Conservation (phyloP, 2,888 invertebrate species). For the Synanthedon tipuliformis region DNA sequence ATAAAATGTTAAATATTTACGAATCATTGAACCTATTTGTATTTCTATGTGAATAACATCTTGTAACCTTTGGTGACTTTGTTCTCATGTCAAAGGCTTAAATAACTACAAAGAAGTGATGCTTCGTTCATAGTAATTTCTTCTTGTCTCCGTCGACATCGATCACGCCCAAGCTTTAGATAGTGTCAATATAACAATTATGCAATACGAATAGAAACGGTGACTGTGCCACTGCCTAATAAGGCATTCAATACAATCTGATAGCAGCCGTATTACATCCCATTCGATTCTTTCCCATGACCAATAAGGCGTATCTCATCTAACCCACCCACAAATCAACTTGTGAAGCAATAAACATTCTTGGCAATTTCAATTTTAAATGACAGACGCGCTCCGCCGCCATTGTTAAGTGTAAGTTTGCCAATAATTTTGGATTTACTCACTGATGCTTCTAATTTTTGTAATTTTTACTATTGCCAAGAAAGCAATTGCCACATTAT, state of each 20-base stretch:
- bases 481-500: too few species aligned
- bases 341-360: constrained; percentile 17
- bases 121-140: neutral
- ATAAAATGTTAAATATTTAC: too few species aligned
- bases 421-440: neutral
- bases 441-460: too few species aligned
- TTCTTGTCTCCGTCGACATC: constrained; percentile 20
- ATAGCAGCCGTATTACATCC: constrained; percentile 13
- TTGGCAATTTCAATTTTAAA: constrained; percentile 5
- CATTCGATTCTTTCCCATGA: constrained; percentile 30
- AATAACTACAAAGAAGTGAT: neutral
- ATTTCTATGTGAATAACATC: too few species aligned
- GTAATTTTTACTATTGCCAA: too few species aligned
- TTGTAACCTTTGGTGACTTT: too few species aligned
- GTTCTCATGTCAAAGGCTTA: too few species aligned
- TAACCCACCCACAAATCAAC: constrained; percentile 20
- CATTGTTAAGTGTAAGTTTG: neutral
- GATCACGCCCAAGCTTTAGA: constrained; percentile 21
- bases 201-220: constrained; percentile 19
- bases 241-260: constrained; percentile 11
- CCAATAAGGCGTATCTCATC: constrained; percentile 23
- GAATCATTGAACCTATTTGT: too few species aligned
- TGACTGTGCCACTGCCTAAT: constrained; percentile 6
- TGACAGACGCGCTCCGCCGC: constrained; percentile 2
- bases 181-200: constrained; percentile 11